These are phyloP conservation scores for Micropoecilia bifurca DNA, from an alignment of 2,797 vertebrate species.

Conservation along the genomic window DNA sequence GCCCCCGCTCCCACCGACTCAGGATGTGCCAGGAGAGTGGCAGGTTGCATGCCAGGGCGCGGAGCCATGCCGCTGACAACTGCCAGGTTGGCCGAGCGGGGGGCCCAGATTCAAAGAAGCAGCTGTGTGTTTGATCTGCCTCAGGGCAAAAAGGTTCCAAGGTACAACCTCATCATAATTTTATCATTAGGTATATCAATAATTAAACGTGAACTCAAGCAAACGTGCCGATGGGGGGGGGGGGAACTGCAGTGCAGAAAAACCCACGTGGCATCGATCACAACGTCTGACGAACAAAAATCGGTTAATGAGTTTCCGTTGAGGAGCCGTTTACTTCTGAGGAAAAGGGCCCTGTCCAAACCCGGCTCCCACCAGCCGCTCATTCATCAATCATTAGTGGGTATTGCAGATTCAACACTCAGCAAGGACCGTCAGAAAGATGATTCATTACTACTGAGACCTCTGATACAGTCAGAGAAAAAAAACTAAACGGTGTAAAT, in stretches of 20 bases:
- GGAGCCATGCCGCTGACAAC: slow-evolving; percentile 66
- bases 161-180: slow-evolving; percentile 2
- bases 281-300: neutral
- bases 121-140: slow-evolving; percentile 49
- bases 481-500: slow-evolving; percentile 14
- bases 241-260: too few relatives aligned
- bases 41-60: slow-evolving; percentile 63
- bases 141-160: slow-evolving; percentile 45
- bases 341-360: slow-evolving; percentile 25
- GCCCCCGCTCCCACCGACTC: slow-evolving; percentile 38
- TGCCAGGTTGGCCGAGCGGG: slow-evolving; percentile 69
- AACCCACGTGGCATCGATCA: slow-evolving; percentile 27
- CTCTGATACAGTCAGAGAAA: slow-evolving; percentile 26
- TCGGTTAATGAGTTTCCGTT: neutral
- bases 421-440: slow-evolving; percentile 24
- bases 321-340: slow-evolving; percentile 14
- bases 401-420: slow-evolving; percentile 32
- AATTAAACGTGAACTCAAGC: neutral
- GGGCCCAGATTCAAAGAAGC: slow-evolving; percentile 16
- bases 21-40: slow-evolving; percentile 64
- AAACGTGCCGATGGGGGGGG: neutral
- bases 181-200: neutral
- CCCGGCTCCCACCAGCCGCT: neutral
- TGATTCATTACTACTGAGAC: slow-evolving; percentile 42
- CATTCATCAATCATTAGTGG: slow-evolving; percentile 48